A percentile compares a stretch with the other conserved stretches of the same genome.
phyloP scores from a whole-genome alignment of 2,113 vertebrate genomes.

The Peromyscus leucopus region DNA sequence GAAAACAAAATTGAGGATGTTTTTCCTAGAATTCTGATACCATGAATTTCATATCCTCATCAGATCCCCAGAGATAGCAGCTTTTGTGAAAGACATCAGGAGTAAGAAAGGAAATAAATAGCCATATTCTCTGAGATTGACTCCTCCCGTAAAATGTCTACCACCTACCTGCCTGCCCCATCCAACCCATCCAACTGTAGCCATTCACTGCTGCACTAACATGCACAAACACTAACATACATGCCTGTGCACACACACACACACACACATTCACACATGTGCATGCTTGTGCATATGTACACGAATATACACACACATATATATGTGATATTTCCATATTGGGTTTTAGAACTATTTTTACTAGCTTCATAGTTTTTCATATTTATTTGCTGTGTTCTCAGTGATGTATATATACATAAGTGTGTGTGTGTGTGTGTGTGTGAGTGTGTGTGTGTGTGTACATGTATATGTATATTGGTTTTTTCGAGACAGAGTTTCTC shows the following conservation, averaged over 20 bases:
- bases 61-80: neutral
- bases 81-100: neutral
- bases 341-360: neutral
- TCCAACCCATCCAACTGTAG: neutral
- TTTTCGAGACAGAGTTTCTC: no score
- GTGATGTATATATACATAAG: neutral
- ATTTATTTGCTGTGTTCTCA: neutral
- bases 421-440: no score
- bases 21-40: neutral
- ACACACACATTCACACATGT: neutral
- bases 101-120: neutral
- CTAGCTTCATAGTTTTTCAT: slow-evolving; percentile 35
- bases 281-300: neutral
- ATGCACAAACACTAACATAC: neutral
- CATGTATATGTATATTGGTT: no score
- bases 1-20: neutral
- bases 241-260: neutral
- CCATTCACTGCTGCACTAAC: neutral
- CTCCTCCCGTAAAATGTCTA: neutral
- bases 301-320: neutral
- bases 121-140: neutral
- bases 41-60: neutral
- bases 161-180: neutral
- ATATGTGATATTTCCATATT: neutral
- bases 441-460: no score